Conservation (phyloP, 2,113 vertebrate species). For the Salvelinus alpinus region DNA sequence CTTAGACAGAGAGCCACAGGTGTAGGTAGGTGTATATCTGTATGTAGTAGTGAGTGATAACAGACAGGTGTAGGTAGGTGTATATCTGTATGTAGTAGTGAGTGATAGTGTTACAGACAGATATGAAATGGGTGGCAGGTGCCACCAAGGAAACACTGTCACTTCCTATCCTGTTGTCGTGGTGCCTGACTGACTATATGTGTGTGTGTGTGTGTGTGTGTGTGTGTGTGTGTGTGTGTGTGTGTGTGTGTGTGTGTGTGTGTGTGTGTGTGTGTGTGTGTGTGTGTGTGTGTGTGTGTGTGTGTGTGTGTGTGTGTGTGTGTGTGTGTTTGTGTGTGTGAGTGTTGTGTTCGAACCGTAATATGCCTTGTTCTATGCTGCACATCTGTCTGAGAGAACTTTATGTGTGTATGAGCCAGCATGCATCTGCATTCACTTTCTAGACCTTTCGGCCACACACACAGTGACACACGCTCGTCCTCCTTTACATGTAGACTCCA, state of each 20-base stretch:
- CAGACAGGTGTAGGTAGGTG: conserved; percentile 32
- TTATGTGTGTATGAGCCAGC: not conserved
- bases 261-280: conserved; percentile 2
- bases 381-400: not conserved
- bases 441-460: not conserved
- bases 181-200: not conserved
- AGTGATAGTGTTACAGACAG: conserved; percentile 53
- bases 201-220: not conserved
- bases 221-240: conserved; percentile 16
- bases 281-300: no score
- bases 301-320: conserved; percentile 16
- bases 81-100: conserved; percentile 27
- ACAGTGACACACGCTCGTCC: conserved; percentile 7
- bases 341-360: conserved; percentile 24
- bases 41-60: not conserved
- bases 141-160: conserved; percentile 53
- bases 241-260: conserved; percentile 5
- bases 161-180: conserved; percentile 47
- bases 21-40: not conserved
- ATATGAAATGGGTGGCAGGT: conserved; percentile 58
- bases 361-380: no score
- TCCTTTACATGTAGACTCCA: not conserved
- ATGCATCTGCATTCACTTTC: not conserved
- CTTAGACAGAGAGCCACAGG: not conserved
- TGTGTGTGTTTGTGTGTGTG: no score